Evolutionary conservation across 2,888 invertebrate genomes (phyloP).

Genomic region (Morpho achilles): DNA sequence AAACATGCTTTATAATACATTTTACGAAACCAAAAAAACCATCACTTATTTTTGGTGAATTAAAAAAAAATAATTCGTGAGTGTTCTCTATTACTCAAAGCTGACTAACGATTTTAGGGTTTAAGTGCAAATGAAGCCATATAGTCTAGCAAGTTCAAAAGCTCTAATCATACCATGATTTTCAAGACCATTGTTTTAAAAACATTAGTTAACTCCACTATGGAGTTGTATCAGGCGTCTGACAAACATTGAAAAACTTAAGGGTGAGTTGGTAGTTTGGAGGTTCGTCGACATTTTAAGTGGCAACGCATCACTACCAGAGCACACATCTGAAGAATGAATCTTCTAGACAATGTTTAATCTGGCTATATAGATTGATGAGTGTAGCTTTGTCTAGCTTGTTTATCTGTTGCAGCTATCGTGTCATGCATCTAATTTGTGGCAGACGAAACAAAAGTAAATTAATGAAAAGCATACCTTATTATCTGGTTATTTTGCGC

Average conservation of each 20-base stretch:
- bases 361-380: slow-evolving; percentile 45
- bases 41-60: too few relatives aligned
- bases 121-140: slow-evolving; percentile 17
- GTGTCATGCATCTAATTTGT: slow-evolving; percentile 24
- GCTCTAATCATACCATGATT: slow-evolving; percentile 29
- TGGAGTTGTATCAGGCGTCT: slow-evolving; percentile 30
- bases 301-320: slow-evolving; percentile 36
- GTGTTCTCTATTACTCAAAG: too few relatives aligned
- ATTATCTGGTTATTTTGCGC: slow-evolving; percentile 20
- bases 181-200: slow-evolving; percentile 26
- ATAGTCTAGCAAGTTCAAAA: slow-evolving; percentile 32
- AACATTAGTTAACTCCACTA: slow-evolving; percentile 18
- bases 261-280: slow-evolving; percentile 31
- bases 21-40: too few relatives aligned
- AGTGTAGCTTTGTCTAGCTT: slow-evolving; percentile 32
- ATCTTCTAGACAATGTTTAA: slow-evolving; percentile 46
- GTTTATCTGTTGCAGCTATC: slow-evolving; percentile 29
- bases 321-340: slow-evolving; percentile 45
- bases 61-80: too few relatives aligned
- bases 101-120: too few relatives aligned
- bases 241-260: slow-evolving; percentile 57
- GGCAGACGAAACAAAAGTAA: slow-evolving; percentile 27
- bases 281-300: slow-evolving; percentile 61
- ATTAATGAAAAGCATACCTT: slow-evolving; percentile 23
- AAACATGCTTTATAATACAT: too few relatives aligned